Evolutionary conservation across 2,113 vertebrate species (phyloP), one percentile per base, ranked within the genome.

Genomic region (Tupaia tana): DNA sequence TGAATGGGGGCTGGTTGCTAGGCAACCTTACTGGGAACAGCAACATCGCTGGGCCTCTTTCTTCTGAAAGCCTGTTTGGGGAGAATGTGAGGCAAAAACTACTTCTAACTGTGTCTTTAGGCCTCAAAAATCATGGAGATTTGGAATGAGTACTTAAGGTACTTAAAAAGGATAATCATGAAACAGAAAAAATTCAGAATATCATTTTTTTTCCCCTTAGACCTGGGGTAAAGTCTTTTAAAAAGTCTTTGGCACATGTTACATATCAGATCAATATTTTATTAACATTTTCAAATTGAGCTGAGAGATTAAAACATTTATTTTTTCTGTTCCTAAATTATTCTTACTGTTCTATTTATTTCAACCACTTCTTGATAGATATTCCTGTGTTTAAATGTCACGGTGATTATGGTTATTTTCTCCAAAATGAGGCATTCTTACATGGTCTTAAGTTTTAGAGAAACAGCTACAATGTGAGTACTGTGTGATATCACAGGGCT

Each of bases 1-100:
- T 75, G 14, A 14, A 25, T 52, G 15, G 56, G 24, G 19, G 54
- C 31, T 82, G 22, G 91, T 96, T 98, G 92, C 96, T 95, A 92
- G 43, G 97, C 78, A 96, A 96, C 90, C 31, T 85, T 14, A 74
- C 52, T 75, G 78, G 10, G 70, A 87, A 79, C 8, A 78, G 54
- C 10, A 66, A 25, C 0, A n/a, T 83, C 73, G 43, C 25, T 83
- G 13, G 16, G 63, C 27, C 3, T 91, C 89, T 79, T 34, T 59
- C 22, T 13, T 63, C 13, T 95, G 61, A 89, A 34, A 63, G 25
- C 25, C 93, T 71, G 7, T 74, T 82, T 87, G 43, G 59, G 14
- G 6, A 93, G 18, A 92, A 71, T 27, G 61, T 89, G 59, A 90
- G 25, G 70, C 69, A 82, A 87, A 93, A 63, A 69, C 31, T 91